Evolutionary conservation across 1,140 invertebrate species (phyloP), one percentile per base, ranked within the genome.

Genomic region (Ooceraea biroi): DNA sequence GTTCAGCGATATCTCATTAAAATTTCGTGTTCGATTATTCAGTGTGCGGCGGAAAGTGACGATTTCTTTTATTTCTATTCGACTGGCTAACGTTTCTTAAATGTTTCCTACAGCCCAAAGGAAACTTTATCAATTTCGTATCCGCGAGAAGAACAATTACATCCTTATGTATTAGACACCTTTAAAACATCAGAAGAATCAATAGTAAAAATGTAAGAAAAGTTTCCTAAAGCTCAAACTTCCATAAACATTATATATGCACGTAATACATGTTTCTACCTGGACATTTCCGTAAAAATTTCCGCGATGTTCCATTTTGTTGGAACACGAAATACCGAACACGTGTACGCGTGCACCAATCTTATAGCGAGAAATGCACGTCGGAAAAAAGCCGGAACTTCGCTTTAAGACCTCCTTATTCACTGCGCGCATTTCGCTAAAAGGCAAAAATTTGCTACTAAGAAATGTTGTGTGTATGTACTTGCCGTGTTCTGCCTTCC

Each of bases 391-490:
- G 52, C 25, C 50, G 65, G 50, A 46, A 69, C 52, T 71, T 17
- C 65, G 50, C 65, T 46, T 80, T 71, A 80, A 58, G 50, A 71
- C 50, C 76, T 69, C 50, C 52, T 80, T 71, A 71, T 71, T 80
- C 76, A 71, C 76, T 17, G 76, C 17, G 25, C 55, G 57, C 58
- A 80, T 80, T 80, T 80, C 76, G 76, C 76, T 80, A 80, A 80
- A 80, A 80, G 65, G 52, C 76, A 80, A 80, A 80, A 80, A 80
- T 80, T 71, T 71, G 50, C 76, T 25, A 58, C 50, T 71, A 71
- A 80, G 76, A 80, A 80, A 80, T 58, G 36, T 30, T 71, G 50
- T 68, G 19, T 78, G 30, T 68, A 22, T 41, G 74, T 78, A 44
- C 65, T 46, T 25, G 50, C 76, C n/a, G 44, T 80, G 76, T 80